phyloP scores from a whole-genome alignment of 2,888 invertebrate species.

The Andrena haemorrhoa region DNA sequence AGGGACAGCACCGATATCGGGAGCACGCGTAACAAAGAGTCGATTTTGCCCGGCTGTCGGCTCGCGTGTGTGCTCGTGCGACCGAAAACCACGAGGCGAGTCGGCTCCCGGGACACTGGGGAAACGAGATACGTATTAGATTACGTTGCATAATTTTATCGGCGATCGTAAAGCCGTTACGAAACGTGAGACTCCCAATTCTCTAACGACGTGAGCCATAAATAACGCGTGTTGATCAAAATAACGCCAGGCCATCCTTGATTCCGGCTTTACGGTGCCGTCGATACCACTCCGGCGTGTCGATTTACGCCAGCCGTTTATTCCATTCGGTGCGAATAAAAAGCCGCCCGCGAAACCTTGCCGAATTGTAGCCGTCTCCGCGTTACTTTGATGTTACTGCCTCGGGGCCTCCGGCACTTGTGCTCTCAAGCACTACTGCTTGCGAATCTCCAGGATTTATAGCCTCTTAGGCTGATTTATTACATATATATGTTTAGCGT shows the following conservation, averaged over 20 bases:
- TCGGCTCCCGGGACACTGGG: constrained; percentile 63
- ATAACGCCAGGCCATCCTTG: constrained; percentile 45
- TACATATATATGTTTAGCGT: no score
- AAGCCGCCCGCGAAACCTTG: background rate
- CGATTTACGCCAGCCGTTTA: background rate
- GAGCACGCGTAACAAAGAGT: constrained; percentile 55
- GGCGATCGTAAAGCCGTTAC: constrained; percentile 74
- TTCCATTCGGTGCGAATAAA: background rate
- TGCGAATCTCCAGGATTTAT: no score
- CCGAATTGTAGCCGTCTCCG: background rate
- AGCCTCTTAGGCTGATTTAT: no score
- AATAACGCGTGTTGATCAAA: constrained; percentile 65
- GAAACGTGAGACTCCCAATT: constrained; percentile 75
- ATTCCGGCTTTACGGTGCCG: background rate
- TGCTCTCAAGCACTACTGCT: no score
- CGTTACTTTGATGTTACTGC: background rate
- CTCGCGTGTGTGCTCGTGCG: constrained; percentile 54
- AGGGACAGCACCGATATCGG: constrained; percentile 3
- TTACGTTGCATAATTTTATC: constrained; percentile 83
- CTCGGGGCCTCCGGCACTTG: background rate
- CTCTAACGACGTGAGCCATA: constrained; percentile 56
- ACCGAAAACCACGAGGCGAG: constrained; percentile 60
- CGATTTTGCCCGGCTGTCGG: constrained; percentile 59
- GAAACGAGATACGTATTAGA: constrained; percentile 81
- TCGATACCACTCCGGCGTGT: background rate